Evolutionary conservation across 23 tunicate genomes (phyloP), one percentile per base, ranked within the genome.

Genomic region (Trididemnum nubilum): DNA sequence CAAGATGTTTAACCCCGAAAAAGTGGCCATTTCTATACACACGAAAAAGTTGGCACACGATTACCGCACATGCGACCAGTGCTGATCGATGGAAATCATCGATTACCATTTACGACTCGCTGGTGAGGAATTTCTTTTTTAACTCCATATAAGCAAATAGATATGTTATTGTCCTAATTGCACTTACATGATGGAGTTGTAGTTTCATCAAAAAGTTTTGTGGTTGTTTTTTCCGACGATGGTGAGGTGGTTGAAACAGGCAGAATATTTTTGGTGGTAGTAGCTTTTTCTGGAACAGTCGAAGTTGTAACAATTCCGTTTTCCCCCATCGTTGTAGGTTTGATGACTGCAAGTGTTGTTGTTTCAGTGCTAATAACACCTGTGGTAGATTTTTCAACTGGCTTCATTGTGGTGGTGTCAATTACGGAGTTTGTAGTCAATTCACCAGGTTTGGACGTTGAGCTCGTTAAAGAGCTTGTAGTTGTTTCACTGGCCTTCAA

Each of bases 331-430:
- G 54, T 44, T 15, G 54, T 44, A 15, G 54, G 9, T 44, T 44
- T 15, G 15, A 44, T 44, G 15, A 9, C 54, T 7, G 54, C 54
- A 9, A 44, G 15, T 44, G 54, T 44, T 15, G 54, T 44, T 44
- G 54, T 44, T 44, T 44, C 54, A 44, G 15, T 15, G 15, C 54
- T 15, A 44, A 15, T 15, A 9, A 44, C 15, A 7, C 37, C 77
- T 2, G 77, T 35, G 7, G 77, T 72, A 2, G 77, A 34, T 35
- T 34, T 40, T 34, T n/a, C 51, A 72, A 49, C 77, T 24, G 54
- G 12, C 54, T 44, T 44, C 54, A 44, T 7, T 29, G 82, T 51
- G 44, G 82, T 78, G 82, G 70, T 78, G 0, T 23, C 65, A 23
- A 60, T 59, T 12, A 5, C 80, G 7, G 80, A 4, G 28, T 5